Evolutionary conservation across 2,888 invertebrate species (phyloP).

Genomic region (Dryomyza anilis): DNA sequence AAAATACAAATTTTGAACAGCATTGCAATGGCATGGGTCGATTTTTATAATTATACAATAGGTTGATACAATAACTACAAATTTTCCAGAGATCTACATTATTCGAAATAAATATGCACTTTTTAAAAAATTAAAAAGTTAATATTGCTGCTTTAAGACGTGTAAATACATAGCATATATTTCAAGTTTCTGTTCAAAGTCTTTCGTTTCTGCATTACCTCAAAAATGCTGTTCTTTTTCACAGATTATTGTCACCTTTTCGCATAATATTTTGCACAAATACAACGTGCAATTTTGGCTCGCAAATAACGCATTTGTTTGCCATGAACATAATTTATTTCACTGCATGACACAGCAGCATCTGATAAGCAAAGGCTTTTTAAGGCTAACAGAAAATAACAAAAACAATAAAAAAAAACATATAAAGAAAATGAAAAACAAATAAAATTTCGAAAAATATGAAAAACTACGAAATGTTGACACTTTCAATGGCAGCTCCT

Average conservation of each 20-base stretch:
- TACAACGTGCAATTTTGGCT: not conserved
- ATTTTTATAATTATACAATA: too few species aligned
- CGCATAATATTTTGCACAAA: not conserved
- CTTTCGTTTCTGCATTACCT: too few species aligned
- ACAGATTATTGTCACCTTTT: not conserved
- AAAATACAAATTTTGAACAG: too few species aligned
- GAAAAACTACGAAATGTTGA: not conserved
- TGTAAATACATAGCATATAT: too few species aligned
- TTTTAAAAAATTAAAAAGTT: too few species aligned
- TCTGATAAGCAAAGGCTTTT: conserved; percentile 36
- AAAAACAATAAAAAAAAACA: not conserved
- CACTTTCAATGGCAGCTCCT: too few species aligned
- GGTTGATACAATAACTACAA: too few species aligned
- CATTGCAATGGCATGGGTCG: too few species aligned
- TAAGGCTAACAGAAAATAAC: conserved; percentile 5
- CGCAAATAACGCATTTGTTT: not conserved
- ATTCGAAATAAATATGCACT: too few species aligned
- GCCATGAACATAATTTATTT: conserved; percentile 14
- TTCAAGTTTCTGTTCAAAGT: too few species aligned
- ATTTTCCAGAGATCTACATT: too few species aligned
- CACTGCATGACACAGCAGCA: conserved; percentile 19
- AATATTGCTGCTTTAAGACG: too few species aligned
- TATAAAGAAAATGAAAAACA: not conserved
- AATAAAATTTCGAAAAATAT: conserved; percentile 10
- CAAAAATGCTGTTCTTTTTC: not conserved